A percentile compares a stretch with the other conserved stretches of the same genome.
These are phyloP conservation scores for Timandra comae DNA, from an alignment of 2,888 invertebrate genomes.

Conservation along the genomic window DNA sequence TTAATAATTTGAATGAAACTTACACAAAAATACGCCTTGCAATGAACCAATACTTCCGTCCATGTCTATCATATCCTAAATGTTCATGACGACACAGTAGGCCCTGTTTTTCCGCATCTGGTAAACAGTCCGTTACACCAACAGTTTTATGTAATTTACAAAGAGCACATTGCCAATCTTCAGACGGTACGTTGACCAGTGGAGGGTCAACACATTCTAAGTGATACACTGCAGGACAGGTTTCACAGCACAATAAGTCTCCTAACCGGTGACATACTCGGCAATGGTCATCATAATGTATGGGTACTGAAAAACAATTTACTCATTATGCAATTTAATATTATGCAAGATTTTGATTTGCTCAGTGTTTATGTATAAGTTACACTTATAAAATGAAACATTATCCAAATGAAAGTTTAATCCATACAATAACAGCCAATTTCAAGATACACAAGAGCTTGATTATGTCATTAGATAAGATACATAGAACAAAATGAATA, in stretches of 20 bases:
- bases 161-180: slow-evolving; percentile 97
- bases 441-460: too few relatives aligned
- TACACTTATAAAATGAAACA: too few relatives aligned
- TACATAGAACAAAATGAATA: too few relatives aligned
- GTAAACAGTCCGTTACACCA: slow-evolving; percentile 95
- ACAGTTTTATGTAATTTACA: slow-evolving; percentile 94
- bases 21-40: slow-evolving; percentile 94
- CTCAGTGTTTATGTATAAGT: too few relatives aligned
- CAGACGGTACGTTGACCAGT: slow-evolving; percentile 93
- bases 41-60: slow-evolving; percentile 98
- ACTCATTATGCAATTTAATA: too few relatives aligned
- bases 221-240: slow-evolving; percentile 98
- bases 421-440: too few relatives aligned
- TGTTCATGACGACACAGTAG: slow-evolving; percentile 94
- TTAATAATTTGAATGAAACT: slow-evolving; percentile 50
- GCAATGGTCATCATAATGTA: slow-evolving; percentile 95
- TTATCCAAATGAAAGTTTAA: too few relatives aligned
- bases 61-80: slow-evolving; percentile 96
- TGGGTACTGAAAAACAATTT: slow-evolving; percentile 77
- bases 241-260: slow-evolving; percentile 97
- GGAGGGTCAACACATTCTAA: slow-evolving; percentile 97
- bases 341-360: too few relatives aligned
- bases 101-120: slow-evolving; percentile 94
- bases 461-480: too few relatives aligned
- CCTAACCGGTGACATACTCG: slow-evolving; percentile 94